phyloP scores from a whole-genome alignment of 2,888 invertebrate species.

The Anodontia alba region DNA sequence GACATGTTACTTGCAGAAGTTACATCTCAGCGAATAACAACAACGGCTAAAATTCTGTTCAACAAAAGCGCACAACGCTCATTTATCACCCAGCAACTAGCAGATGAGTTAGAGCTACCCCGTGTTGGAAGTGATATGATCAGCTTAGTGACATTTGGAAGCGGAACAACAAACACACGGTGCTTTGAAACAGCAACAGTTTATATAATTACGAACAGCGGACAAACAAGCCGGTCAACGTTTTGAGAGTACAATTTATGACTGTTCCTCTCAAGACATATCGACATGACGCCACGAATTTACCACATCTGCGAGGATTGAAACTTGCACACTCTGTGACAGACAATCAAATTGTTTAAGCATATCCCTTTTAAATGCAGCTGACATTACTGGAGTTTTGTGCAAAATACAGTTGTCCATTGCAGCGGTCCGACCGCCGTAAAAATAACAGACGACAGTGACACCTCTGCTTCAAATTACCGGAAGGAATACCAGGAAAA shows the following conservation, averaged over 20 bases:
- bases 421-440: slow-evolving; percentile 53
- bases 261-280: slow-evolving; percentile 27
- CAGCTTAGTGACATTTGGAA: neutral
- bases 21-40: neutral
- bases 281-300: neutral
- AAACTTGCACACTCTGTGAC: slow-evolving; percentile 45
- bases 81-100: neutral
- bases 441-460: slow-evolving; percentile 5
- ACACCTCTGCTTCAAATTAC: neutral
- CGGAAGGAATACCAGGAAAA: neutral
- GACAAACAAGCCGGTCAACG: slow-evolving; percentile 25
- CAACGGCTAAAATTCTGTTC: slow-evolving; percentile 41
- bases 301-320: slow-evolving; percentile 20
- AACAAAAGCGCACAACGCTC: slow-evolving; percentile 37
- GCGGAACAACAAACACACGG: neutral
- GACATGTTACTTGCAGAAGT: slow-evolving; percentile 32
- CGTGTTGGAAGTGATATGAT: neutral
- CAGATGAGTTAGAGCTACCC: neutral
- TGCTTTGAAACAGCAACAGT: slow-evolving; percentile 13
- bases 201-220: slow-evolving; percentile 17
- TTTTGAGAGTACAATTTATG: slow-evolving; percentile 45
- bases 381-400: slow-evolving; percentile 49
- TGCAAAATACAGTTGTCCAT: slow-evolving; percentile 34
- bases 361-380: slow-evolving; percentile 43
- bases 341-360: slow-evolving; percentile 19